Evolutionary conservation across 2,113 vertebrate species (phyloP).

Genomic region (Lichenostomus cassidix): DNA sequence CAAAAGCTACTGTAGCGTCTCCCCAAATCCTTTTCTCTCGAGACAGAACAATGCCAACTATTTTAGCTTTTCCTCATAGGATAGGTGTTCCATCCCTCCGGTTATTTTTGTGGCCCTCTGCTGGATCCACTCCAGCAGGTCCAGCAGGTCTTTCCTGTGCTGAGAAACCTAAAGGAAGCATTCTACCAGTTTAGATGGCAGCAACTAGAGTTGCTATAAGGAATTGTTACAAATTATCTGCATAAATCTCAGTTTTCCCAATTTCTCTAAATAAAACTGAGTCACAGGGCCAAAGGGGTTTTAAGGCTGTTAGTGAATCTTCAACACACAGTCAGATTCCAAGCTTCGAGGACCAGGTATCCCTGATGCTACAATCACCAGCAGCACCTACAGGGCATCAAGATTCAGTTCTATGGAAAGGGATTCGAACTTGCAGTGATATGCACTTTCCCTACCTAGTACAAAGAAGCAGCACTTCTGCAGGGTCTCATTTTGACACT

Average conservation of each 20-base stretch:
- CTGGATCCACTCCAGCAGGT: not conserved
- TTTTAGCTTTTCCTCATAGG: not conserved
- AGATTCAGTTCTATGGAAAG: not conserved
- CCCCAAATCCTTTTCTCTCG: not conserved
- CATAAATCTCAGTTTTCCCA: not conserved
- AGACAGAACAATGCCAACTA: not conserved
- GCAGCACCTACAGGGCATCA: not conserved
- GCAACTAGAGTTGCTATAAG: not conserved
- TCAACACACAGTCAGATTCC: not conserved
- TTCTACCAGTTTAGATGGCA: not conserved
- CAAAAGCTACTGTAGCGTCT: not conserved
- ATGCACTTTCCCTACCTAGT: not conserved
- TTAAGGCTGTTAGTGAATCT: not conserved
- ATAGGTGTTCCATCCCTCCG: not conserved
- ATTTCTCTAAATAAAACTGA: not conserved
- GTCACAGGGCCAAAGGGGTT: not conserved
- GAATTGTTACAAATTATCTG: not conserved
- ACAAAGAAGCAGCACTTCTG: not conserved
- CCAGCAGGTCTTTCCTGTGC: accelerated
- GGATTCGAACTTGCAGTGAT: not conserved
- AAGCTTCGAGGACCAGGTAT: not conserved
- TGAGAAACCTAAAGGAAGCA: not conserved
- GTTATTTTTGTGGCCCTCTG: not conserved
- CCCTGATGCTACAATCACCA: not conserved
- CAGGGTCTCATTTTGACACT: not conserved